A percentile compares a stretch with the other conserved stretches of the same genome.
Evolutionary conservation across 1,140 invertebrate species (phyloP).

Genomic region (Caenorhabditis briggsae): DNA sequence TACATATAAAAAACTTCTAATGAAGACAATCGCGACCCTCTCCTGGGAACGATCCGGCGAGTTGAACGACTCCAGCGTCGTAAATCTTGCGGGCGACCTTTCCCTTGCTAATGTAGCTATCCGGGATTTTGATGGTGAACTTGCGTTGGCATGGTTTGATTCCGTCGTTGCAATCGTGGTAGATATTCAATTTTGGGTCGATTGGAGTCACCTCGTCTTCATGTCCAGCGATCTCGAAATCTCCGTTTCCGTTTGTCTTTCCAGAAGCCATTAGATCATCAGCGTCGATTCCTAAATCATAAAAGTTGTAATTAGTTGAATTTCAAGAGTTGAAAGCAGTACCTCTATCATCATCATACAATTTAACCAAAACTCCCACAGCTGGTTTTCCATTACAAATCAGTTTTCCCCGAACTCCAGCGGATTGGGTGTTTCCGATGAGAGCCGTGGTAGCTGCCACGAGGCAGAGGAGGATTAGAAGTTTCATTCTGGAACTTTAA

Average conservation of each 20-base stretch:
- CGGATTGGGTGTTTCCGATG: constrained; percentile 56
- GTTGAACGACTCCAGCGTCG: constrained; percentile 65
- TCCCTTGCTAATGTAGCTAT: constrained; percentile 66
- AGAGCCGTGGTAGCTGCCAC: not conserved
- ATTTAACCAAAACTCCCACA: constrained; percentile 40
- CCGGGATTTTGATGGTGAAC: constrained; percentile 67
- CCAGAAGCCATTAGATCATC: constrained; percentile 67
- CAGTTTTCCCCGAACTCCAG: constrained; percentile 60
- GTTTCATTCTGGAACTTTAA: constrained; percentile 46
- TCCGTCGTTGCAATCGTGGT: constrained; percentile 67
- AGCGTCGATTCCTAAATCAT: constrained; percentile 45
- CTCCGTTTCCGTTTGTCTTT: constrained; percentile 66
- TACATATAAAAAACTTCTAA: not conserved
- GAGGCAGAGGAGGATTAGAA: constrained; percentile 46
- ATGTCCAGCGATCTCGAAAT: constrained; percentile 64
- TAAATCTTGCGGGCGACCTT: constrained; percentile 62
- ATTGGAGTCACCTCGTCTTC: constrained; percentile 65
- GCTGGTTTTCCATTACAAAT: constrained; percentile 59
- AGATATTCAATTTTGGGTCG: constrained; percentile 69
- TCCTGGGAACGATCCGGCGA: constrained; percentile 64
- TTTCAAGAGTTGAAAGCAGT: not conserved
- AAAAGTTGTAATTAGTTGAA: not conserved
- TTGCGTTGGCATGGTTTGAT: constrained; percentile 69
- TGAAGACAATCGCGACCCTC: constrained; percentile 66
- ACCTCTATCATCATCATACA: constrained; percentile 54